These are phyloP conservation scores for Criorhina ranunculi DNA, from an alignment of 2,888 invertebrate species.

Conservation along the genomic window DNA sequence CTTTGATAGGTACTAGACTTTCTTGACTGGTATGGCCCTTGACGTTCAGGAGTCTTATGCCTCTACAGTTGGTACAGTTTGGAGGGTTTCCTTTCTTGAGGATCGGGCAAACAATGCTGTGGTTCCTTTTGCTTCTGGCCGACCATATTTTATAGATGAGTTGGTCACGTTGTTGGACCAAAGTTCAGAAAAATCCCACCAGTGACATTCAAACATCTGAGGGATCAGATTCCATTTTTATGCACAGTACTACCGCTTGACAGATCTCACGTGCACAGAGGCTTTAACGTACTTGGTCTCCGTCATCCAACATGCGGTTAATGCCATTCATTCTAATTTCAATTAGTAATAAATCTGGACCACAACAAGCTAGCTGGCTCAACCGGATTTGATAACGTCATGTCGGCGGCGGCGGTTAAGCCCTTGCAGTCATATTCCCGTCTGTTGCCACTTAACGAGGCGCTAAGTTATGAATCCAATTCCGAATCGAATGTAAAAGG, in stretches of 20 bases:
- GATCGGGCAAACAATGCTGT: too few relatives aligned
- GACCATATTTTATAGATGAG: too few relatives aligned
- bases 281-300: background rate
- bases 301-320: constrained; percentile 5
- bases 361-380: background rate
- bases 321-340: constrained; percentile 28
- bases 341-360: constrained; percentile 46
- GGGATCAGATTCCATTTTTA: too few relatives aligned
- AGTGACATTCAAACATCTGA: too few relatives aligned
- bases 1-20: too few relatives aligned
- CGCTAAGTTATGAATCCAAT: constrained; percentile 55
- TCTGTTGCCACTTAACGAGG: constrained; percentile 36
- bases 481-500: constrained; percentile 25
- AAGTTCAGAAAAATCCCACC: too few relatives aligned
- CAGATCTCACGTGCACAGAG: background rate
- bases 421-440: constrained; percentile 19
- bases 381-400: constrained; percentile 24
- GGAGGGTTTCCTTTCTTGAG: too few relatives aligned
- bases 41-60: too few relatives aligned
- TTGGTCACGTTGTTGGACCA: too few relatives aligned
- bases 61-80: too few relatives aligned
- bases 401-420: constrained; percentile 7
- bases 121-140: too few relatives aligned
- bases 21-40: too few relatives aligned
- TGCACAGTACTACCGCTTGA: background rate